phyloP scores from a whole-genome alignment of 2,797 vertebrate genomes.

The Bufotes viridis region DNA sequence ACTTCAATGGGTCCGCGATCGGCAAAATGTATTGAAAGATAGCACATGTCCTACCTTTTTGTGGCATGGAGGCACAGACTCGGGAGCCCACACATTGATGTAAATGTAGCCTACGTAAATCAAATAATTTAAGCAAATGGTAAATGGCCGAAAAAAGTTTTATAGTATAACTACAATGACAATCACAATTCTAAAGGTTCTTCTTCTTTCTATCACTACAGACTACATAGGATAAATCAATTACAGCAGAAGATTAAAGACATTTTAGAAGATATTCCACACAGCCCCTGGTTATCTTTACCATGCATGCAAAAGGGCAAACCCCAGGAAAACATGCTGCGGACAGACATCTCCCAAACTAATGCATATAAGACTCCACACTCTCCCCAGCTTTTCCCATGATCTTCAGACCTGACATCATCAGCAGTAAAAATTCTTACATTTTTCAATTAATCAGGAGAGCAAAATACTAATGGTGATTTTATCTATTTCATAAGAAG shows the following conservation, averaged over 20 bases:
- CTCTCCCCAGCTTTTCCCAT: neutral
- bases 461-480: neutral
- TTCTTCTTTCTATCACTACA: neutral
- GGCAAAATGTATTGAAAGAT: too few relatives aligned
- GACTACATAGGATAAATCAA: neutral
- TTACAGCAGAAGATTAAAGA: neutral
- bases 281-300: neutral
- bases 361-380: neutral
- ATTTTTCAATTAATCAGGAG: neutral
- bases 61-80: too few relatives aligned
- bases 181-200: too few relatives aligned
- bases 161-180: too few relatives aligned
- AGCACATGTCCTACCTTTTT: too few relatives aligned
- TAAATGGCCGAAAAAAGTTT: too few relatives aligned
- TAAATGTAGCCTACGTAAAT: neutral
- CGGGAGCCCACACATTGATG: too few relatives aligned
- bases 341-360: neutral
- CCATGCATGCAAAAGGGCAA: slow-evolving; percentile 2
- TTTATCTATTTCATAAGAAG: neutral
- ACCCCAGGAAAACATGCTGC: neutral
- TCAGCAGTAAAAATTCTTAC: neutral
- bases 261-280: neutral
- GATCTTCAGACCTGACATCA: slow-evolving; percentile 6
- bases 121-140: neutral
- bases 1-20: too few relatives aligned